Evolutionary conservation across 1,140 invertebrate species (phyloP).

Genomic region (Alviniconcha marisindica): DNA sequence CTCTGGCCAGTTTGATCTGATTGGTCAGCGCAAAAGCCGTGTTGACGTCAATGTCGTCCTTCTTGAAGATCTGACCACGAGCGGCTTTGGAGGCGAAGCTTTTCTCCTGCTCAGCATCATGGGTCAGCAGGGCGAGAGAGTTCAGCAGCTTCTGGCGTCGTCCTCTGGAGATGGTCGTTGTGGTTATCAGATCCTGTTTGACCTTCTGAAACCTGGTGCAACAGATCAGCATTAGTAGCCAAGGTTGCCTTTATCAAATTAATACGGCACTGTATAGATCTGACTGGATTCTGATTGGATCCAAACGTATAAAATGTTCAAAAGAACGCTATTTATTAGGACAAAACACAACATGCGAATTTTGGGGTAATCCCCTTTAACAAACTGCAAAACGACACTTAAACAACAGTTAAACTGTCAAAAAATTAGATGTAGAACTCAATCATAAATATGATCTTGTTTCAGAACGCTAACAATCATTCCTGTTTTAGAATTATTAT

Average conservation of each 20-base stretch:
- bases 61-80: not conserved
- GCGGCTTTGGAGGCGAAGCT: constrained; percentile 13
- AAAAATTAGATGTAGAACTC: no score
- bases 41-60: not conserved
- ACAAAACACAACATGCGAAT: no score
- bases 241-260: not conserved
- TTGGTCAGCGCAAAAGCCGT: not conserved
- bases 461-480: no score
- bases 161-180: not conserved
- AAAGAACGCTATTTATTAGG: not conserved
- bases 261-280: not conserved
- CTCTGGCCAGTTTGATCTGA: constrained; percentile 26
- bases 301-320: not conserved
- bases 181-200: not conserved
- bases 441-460: no score
- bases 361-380: no score
- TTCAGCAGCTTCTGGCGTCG: not conserved
- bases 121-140: not conserved
- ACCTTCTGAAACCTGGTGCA: not conserved
- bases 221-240: not conserved
- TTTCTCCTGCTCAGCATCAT: not conserved
- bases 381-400: no score
- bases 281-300: not conserved
- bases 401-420: no score
- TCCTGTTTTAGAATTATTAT: no score